Conservation (phyloP, 2,797 vertebrate genomes). For the Cottoperca gobio region DNA sequence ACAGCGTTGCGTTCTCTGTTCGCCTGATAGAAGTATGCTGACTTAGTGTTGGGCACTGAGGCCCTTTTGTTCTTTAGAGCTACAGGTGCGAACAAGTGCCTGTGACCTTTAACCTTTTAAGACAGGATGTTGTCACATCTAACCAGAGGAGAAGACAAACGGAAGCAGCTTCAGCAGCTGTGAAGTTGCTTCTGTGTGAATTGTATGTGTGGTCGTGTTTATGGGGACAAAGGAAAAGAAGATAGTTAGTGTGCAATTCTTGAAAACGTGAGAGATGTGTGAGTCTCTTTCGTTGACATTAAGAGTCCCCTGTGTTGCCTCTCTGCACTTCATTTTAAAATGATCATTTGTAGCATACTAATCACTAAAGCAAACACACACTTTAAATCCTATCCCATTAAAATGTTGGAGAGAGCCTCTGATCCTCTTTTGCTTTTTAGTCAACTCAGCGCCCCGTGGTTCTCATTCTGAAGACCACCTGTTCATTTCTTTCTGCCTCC, state of each 20-base stretch:
- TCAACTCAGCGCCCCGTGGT: slow-evolving; percentile 8
- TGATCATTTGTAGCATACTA: neutral
- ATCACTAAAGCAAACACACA: neutral
- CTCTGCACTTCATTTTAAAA: neutral
- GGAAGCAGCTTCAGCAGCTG: slow-evolving; percentile 39
- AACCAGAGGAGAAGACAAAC: slow-evolving; percentile 3
- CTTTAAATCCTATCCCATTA: neutral
- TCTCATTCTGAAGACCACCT: slow-evolving; percentile 46
- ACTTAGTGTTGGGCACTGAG: slow-evolving; percentile 13
- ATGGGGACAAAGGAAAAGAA: no score
- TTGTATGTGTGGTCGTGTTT: slow-evolving; percentile 41
- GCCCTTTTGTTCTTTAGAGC: slow-evolving; percentile 60
- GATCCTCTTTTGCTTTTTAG: slow-evolving; percentile 1
- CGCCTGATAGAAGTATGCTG: slow-evolving; percentile 34
- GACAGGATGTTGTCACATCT: slow-evolving; percentile 48
- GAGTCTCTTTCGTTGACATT: neutral
- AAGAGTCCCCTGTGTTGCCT: neutral
- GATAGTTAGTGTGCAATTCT: no score
- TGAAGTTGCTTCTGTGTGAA: slow-evolving; percentile 40
- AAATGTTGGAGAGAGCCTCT: neutral
- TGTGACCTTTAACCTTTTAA: slow-evolving; percentile 50
- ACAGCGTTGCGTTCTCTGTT: slow-evolving; percentile 9
- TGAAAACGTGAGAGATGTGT: slow-evolving; percentile 2
- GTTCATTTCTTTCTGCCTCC: slow-evolving; percentile 32
- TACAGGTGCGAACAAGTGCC: slow-evolving; percentile 65